A percentile compares a stretch with the other conserved stretches of the same genome.
phyloP scores from a whole-genome alignment of 2,888 invertebrate genomes.

The Kryphioiulus occultus region DNA sequence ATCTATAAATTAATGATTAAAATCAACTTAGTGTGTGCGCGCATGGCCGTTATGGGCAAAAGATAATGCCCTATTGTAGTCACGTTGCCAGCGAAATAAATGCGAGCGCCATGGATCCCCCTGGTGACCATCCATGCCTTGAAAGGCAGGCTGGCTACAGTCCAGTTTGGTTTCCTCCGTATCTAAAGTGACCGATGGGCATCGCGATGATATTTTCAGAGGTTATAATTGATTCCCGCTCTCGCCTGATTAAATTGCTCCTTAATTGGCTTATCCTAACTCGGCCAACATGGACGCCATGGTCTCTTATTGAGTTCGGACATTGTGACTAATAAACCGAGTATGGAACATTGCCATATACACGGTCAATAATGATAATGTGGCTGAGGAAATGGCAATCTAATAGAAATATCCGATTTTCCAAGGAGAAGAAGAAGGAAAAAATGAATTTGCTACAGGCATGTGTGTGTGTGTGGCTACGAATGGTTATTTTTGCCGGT shows the following conservation, averaged over 20 bases:
- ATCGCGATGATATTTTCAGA: background rate
- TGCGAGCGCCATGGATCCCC: background rate
- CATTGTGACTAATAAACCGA: background rate
- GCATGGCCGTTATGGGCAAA: background rate
- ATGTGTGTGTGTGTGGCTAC: background rate
- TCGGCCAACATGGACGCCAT: background rate
- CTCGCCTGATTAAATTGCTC: background rate
- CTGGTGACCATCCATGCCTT: background rate
- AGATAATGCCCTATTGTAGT: background rate
- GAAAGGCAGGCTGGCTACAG: background rate
- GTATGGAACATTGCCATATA: background rate
- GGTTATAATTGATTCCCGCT: background rate
- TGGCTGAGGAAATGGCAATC: background rate
- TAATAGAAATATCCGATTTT: background rate
- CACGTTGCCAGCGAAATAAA: background rate
- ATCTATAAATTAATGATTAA: conserved; percentile 15
- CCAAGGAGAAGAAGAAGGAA: background rate
- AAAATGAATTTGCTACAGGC: background rate
- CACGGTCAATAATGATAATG: background rate
- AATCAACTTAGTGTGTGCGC: background rate
- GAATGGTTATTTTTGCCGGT: conserved; percentile 6
- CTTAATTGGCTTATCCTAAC: background rate
- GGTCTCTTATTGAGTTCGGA: background rate
- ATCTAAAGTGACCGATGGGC: background rate
- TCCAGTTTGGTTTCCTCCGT: background rate